Conservation (phyloP, 2,888 invertebrate species). For the Chymomyza amoena region DNA sequence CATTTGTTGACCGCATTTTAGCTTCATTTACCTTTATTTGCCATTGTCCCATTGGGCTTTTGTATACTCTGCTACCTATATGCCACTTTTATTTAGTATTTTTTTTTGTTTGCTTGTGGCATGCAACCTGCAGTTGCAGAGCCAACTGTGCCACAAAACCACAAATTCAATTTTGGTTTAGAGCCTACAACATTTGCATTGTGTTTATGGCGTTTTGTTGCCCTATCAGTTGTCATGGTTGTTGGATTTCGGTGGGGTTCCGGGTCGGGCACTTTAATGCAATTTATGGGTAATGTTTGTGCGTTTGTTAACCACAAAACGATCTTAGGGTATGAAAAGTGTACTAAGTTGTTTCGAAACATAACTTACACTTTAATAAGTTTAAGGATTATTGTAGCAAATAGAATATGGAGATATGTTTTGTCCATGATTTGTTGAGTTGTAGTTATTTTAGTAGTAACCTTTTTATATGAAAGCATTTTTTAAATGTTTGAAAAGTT, state of each 20-base stretch:
- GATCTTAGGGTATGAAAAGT: conserved; percentile 33
- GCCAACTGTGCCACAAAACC: conserved; percentile 6
- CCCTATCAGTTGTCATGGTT: conserved; percentile 9
- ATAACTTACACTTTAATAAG: neutral
- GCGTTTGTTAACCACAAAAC: conserved; percentile 40
- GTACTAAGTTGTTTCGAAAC: neutral
- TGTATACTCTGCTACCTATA: conserved; percentile 1
- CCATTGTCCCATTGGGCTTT: conserved; percentile 28
- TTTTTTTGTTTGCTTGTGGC: neutral
- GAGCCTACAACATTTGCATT: conserved; percentile 50
- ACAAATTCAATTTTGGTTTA: conserved; percentile 68
- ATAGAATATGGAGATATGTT: no score
- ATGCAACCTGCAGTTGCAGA: neutral
- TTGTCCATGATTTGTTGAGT: no score
- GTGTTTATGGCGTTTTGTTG: conserved; percentile 36
- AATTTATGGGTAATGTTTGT: conserved; percentile 66
- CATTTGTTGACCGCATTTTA: conserved; percentile 62
- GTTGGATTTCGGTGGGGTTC: conserved; percentile 24
- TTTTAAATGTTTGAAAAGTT: no score
- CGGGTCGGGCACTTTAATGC: conserved; percentile 46
- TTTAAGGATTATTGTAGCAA: no score
- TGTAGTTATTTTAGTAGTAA: no score
- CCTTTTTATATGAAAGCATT: no score
- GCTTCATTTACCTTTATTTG: conserved; percentile 71
- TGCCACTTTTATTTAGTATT: conserved; percentile 5